Evolutionary conservation across 2,888 invertebrate genomes (phyloP).

Genomic region (Eledona agricola): DNA sequence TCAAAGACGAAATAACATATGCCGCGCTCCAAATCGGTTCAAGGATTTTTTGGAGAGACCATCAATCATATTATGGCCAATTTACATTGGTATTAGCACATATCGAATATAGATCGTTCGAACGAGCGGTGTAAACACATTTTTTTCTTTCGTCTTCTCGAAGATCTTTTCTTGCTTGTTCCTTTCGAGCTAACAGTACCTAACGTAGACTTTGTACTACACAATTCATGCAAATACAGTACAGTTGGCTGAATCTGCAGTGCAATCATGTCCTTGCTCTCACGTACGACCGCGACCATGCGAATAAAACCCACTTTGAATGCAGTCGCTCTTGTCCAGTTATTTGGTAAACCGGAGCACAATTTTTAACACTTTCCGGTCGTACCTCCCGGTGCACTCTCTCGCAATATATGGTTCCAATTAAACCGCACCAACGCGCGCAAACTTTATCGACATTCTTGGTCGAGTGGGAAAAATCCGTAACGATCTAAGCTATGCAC

Average conservation of each 20-base stretch:
- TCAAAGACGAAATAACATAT: too few species aligned
- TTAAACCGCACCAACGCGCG: constrained; percentile 8
- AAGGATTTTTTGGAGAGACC: too few species aligned
- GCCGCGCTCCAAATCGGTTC: too few species aligned
- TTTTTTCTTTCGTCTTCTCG: neutral
- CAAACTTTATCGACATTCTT: constrained; percentile 33
- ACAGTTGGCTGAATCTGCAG: constrained; percentile 21
- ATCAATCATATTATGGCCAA: too few species aligned
- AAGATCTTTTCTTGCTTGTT: neutral
- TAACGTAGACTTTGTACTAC: constrained; percentile 6
- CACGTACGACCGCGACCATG: constrained; percentile 26
- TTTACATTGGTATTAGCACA: too few species aligned
- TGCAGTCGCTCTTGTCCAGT: constrained; percentile 16
- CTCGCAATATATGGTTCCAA: constrained; percentile 23
- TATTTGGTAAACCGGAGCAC: constrained; percentile 22
- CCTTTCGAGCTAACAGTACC: constrained; percentile 14
- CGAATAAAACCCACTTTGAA: constrained; percentile 25
- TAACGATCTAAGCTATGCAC: constrained; percentile 13
- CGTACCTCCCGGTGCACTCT: constrained; percentile 17
- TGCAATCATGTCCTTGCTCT: constrained; percentile 30
- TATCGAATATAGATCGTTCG: too few species aligned
- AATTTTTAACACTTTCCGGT: constrained; percentile 1
- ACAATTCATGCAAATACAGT: constrained; percentile 19
- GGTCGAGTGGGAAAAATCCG: constrained; percentile 21
- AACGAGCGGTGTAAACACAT: constrained; percentile 3